Evolutionary conservation across 2,888 invertebrate genomes (phyloP).

Genomic region (Tiphia femorata): DNA sequence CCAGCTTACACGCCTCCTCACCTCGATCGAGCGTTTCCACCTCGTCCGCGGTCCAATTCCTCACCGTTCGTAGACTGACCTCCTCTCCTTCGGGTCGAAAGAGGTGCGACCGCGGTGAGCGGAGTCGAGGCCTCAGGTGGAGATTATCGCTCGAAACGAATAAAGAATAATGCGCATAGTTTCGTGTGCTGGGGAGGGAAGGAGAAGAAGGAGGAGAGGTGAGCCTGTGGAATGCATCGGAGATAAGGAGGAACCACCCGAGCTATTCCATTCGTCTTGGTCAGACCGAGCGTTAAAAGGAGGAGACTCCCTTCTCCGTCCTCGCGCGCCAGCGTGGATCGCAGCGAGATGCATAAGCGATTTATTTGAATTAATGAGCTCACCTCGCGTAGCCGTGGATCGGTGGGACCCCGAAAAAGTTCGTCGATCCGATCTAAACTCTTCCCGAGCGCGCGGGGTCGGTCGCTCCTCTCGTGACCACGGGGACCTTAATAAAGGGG

Average conservation of each 20-base stretch:
- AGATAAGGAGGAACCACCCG: constrained; percentile 40
- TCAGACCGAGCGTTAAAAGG: constrained; percentile 42
- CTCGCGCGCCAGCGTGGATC: constrained; percentile 34
- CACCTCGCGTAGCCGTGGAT: constrained; percentile 36
- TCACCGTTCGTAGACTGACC: no score
- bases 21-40: no score
- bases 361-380: constrained; percentile 61
- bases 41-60: no score
- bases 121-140: no score
- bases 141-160: constrained; percentile 13
- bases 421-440: constrained; percentile 47
- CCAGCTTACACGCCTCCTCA: no score
- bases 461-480: constrained; percentile 44
- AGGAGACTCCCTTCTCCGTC: constrained; percentile 32
- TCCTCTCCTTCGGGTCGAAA: no score
- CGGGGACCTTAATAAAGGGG: constrained; percentile 43
- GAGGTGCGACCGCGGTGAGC: no score
- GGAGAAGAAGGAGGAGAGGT: constrained; percentile 23
- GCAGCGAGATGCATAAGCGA: constrained; percentile 53
- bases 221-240: constrained; percentile 46
- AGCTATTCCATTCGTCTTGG: constrained; percentile 52
- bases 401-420: constrained; percentile 43
- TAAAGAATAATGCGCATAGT: constrained; percentile 11
- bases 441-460: background rate
- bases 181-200: constrained; percentile 11